These are phyloP conservation scores for Lamprologus ornatipinnis DNA, from an alignment of 2,113 vertebrate genomes.

Conservation along the genomic window DNA sequence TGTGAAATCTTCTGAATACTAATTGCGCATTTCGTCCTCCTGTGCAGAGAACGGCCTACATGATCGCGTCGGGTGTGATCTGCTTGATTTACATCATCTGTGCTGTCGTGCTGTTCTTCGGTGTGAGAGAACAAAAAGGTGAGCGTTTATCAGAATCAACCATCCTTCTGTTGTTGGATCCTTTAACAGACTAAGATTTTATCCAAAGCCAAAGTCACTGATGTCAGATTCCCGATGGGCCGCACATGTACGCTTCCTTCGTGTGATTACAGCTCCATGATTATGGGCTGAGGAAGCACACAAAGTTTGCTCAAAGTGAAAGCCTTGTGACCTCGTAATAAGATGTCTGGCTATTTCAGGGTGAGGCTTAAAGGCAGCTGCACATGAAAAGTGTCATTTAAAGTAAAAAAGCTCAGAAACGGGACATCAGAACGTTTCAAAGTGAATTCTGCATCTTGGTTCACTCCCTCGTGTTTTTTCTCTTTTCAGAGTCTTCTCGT, in stretches of 20 bases:
- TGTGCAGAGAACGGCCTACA: conserved; percentile 80
- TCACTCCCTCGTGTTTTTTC: background rate
- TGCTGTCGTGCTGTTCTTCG: conserved; percentile 77
- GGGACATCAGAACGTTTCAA: background rate
- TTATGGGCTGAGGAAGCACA: background rate
- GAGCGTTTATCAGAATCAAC: conserved; percentile 2
- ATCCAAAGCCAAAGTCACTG: background rate
- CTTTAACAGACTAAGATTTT: background rate
- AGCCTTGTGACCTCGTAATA: background rate
- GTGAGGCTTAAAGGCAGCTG: background rate
- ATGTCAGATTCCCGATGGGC: background rate
- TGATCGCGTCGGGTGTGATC: conserved; percentile 87
- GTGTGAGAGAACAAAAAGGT: conserved; percentile 86
- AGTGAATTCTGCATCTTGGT: background rate
- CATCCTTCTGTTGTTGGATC: background rate
- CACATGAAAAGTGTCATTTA: background rate
- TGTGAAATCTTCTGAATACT: background rate
- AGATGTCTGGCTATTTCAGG: background rate
- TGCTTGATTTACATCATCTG: conserved; percentile 84
- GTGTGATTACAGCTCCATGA: background rate
- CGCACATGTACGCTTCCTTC: background rate
- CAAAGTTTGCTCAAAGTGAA: background rate
- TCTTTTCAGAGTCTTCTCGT: conserved; percentile 66
- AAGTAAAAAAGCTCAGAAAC: background rate
- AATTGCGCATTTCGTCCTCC: background rate